These are phyloP conservation scores for Chymomyza amoena DNA, from an alignment of 2,888 invertebrate genomes.

Conservation along the genomic window DNA sequence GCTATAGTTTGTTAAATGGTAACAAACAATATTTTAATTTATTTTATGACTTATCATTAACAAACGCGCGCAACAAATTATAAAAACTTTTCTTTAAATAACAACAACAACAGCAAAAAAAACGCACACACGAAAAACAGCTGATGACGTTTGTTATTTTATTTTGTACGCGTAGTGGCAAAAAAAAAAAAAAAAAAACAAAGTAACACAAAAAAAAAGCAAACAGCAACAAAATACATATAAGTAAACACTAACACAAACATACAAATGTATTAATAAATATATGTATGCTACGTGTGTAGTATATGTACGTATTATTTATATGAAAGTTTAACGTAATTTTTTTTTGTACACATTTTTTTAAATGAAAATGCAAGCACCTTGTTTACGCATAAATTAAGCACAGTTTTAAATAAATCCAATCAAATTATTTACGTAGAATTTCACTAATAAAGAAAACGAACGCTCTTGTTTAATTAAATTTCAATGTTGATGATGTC, in stretches of 20 bases:
- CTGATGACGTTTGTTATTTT: constrained; percentile 69
- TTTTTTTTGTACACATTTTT: constrained; percentile 28
- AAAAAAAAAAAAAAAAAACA: no score
- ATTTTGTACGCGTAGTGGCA: constrained; percentile 46
- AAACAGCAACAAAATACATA: constrained; percentile 23
- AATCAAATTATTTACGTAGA: constrained; percentile 47
- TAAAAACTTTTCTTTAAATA: neutral
- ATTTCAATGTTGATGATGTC: constrained; percentile 74
- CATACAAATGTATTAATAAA: neutral
- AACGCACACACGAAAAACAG: constrained; percentile 45
- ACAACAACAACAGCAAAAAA: constrained; percentile 2
- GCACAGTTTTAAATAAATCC: constrained; percentile 31
- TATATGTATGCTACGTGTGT: neutral
- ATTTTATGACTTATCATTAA: constrained; percentile 1
- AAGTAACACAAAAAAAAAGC: constrained; percentile 4
- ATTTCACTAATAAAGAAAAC: constrained; percentile 25
- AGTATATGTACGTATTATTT: neutral
- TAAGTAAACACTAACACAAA: neutral
- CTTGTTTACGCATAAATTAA: constrained; percentile 43
- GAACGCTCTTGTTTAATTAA: constrained; percentile 49
- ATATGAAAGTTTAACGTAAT: neutral
- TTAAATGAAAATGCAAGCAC: constrained; percentile 51
- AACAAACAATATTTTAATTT: neutral
- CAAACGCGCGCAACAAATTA: no score
- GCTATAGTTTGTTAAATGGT: neutral